Base-by-base conservation (phyloP, 2,888 invertebrate species). In the Tetropium fuscum region DNA sequence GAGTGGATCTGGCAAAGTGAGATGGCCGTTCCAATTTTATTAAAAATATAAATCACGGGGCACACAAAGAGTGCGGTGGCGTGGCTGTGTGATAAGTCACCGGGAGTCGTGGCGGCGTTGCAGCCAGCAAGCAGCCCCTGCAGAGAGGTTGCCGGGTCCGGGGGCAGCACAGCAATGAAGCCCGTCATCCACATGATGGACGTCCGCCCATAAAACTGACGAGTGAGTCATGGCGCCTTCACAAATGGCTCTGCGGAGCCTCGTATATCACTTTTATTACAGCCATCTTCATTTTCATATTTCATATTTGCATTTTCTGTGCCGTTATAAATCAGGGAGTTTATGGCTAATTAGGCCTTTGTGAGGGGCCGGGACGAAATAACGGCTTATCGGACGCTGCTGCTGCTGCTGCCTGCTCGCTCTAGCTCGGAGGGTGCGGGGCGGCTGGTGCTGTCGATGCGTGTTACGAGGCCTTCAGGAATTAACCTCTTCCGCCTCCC, bases 261-360 rank as follows among this genome's bases (percentile, higher is more conserved):
- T 86, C 86, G 85, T 89, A 88, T 88, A 89, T 89, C 89, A 88
- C 87, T 89, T 89, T 89, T 89, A 89, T 89, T 88, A 88, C 88
- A 87, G 88, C 82, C 83, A 83, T 84, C 83, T 83, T 83, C 83
- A 84, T 84, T 84, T 84, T 84, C 84, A 84, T 84, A 84, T 84
- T 84, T 84, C 84, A 84, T 84, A 84, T 84, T 84, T 84, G 84
- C 84, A 84, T 84, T 84, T 84, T 84, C 83, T 83, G 82, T 82
- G 83, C 84, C 83, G 84, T 84, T 84, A 85, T 86, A 86, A 85
- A 86, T 86, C 86, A 86, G 83, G 80, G 83, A 84, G 84, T 86
- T 86, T 85, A 86, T 86, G 85, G 85, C 86, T 86, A 86, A 86
- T 86, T 86, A 86, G 86, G 82, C 82, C 81, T 82, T 81, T 82